Conservation (phyloP, 2,797 vertebrate species). For the Poliocrania exsul region DNA sequence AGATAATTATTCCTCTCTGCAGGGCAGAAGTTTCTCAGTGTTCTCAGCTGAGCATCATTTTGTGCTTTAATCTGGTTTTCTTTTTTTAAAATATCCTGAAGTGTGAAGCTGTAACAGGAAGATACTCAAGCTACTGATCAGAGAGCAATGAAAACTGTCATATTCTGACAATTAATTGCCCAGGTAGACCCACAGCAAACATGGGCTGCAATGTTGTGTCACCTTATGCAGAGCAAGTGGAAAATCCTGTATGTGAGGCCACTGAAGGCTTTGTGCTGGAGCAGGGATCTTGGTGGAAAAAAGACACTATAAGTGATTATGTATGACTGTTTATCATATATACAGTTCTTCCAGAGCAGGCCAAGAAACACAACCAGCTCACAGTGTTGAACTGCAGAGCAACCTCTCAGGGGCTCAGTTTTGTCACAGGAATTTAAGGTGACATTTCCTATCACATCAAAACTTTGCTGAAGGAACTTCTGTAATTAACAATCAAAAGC, state of each 20-base stretch:
- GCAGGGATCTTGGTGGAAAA: neutral
- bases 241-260: fast-evolving
- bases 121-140: neutral
- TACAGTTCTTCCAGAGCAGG: neutral
- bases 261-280: neutral
- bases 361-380: neutral
- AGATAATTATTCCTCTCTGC: neutral
- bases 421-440: neutral
- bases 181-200: neutral
- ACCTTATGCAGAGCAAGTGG: neutral
- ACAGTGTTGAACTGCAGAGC: neutral
- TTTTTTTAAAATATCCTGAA: neutral
- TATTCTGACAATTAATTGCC: neutral
- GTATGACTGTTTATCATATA: neutral
- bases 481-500: neutral
- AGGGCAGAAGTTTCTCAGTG: neutral
- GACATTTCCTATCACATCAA: neutral
- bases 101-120: neutral
- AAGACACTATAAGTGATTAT: no score
- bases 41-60: neutral
- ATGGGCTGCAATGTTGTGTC: neutral
- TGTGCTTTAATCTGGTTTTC: neutral
- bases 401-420: neutral
- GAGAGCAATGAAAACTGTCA: neutral
- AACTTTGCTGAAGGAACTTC: neutral